Conservation (phyloP, 64 coral and sea anemone genomes). For the Porites australiensis region DNA sequence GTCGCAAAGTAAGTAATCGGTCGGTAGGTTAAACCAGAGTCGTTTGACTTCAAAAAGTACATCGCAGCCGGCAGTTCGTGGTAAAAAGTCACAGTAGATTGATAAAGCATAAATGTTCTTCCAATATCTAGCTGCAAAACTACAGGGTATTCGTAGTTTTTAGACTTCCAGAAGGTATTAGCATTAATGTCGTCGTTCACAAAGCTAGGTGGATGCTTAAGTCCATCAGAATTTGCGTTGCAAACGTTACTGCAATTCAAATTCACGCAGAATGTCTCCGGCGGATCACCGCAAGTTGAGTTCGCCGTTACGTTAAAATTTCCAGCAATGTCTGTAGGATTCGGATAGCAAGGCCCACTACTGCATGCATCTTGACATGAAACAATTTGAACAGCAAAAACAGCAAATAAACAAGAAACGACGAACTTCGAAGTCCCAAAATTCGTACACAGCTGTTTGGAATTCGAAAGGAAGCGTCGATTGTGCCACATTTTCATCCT, state of each 20-base stretch:
- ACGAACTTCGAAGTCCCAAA: slow-evolving; percentile 19
- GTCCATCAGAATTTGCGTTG: not conserved
- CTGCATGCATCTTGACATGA: slow-evolving; percentile 6
- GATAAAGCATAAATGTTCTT: slow-evolving; percentile 41
- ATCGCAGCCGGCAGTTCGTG: slow-evolving; percentile 55
- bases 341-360: slow-evolving; percentile 58
- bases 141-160: slow-evolving; percentile 58
- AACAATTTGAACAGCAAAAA: slow-evolving; percentile 24
- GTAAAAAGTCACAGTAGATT: slow-evolving; percentile 46
- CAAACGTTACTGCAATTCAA: slow-evolving; percentile 47
- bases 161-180: slow-evolving; percentile 67
- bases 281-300: slow-evolving; percentile 53
- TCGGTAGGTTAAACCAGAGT: slow-evolving; percentile 30
- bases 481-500: not conserved
- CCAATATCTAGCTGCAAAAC: slow-evolving; percentile 52
- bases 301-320: slow-evolving; percentile 55
- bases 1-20: slow-evolving; percentile 51
- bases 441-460: slow-evolving; percentile 8
- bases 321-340: slow-evolving; percentile 16
- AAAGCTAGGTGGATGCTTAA: slow-evolving; percentile 17
- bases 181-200: slow-evolving; percentile 16
- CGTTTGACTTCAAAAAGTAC: slow-evolving; percentile 68
- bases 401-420: not conserved
- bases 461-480: not conserved
- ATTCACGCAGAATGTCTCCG: slow-evolving; percentile 24